These are phyloP conservation scores for Phania funesta DNA, from an alignment of 2,888 invertebrate genomes.

Conservation along the genomic window DNA sequence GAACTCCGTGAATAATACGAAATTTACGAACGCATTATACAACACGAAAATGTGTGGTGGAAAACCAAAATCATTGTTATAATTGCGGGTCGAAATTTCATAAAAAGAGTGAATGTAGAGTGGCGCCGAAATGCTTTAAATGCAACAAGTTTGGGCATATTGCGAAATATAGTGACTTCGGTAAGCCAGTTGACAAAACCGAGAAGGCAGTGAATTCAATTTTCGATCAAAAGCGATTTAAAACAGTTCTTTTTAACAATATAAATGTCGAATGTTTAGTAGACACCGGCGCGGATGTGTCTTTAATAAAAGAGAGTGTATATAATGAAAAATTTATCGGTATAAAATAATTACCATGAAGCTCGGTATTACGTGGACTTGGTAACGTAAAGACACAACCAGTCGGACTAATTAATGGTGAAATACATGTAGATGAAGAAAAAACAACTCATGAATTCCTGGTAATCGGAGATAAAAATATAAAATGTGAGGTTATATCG, in stretches of 20 bases:
- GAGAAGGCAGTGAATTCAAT: neutral
- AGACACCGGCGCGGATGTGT: neutral
- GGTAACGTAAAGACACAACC: neutral
- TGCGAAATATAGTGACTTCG: neutral
- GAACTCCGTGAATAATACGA: no score
- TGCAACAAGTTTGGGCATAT: neutral
- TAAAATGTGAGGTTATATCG: neutral
- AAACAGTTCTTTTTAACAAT: neutral
- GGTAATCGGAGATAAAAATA: neutral
- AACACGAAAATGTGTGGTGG: neutral
- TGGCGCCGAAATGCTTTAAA: conserved; percentile 16
- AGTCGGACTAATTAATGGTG: neutral
- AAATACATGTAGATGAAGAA: neutral
- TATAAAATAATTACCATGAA: neutral
- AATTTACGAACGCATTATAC: no score
- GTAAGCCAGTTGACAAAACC: neutral
- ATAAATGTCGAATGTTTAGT: no score
- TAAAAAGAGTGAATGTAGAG: conserved; percentile 5
- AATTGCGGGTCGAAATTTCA: conserved; percentile 6
- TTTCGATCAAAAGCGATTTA: neutral
- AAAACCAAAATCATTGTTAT: neutral
- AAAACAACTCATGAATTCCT: neutral
- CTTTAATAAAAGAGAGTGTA: neutral
- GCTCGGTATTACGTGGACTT: neutral
- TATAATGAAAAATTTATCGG: neutral